These are phyloP conservation scores for Rotaria macrura DNA, from an alignment of 2,888 invertebrate genomes.

Conservation along the genomic window DNA sequence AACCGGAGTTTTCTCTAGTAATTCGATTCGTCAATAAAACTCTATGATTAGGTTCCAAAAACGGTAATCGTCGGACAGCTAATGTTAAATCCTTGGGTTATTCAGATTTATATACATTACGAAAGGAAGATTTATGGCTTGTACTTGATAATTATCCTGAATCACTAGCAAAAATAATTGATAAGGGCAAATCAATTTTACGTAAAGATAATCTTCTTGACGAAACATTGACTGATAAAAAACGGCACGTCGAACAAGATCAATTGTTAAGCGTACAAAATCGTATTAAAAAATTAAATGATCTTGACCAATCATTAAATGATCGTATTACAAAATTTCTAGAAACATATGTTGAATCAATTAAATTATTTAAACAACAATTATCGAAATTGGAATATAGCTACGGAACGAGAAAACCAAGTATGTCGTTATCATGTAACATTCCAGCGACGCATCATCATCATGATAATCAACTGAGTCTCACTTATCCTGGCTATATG, in stretches of 20 bases:
- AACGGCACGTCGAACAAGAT: neutral
- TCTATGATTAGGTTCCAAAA: slow-evolving; percentile 58
- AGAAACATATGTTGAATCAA: neutral
- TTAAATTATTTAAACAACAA: neutral
- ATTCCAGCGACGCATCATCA: neutral
- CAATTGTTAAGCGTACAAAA: neutral
- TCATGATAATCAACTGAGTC: neutral
- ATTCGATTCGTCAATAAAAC: neutral
- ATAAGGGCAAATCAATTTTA: slow-evolving; percentile 54
- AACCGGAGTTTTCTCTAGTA: no score
- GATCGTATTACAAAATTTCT: neutral
- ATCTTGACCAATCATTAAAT: neutral
- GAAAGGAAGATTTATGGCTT: slow-evolving; percentile 56
- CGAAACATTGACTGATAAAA: slow-evolving; percentile 48
- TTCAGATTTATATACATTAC: slow-evolving; percentile 84
- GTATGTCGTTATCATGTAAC: neutral
- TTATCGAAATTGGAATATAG: neutral
- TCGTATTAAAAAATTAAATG: neutral
- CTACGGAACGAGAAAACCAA: slow-evolving; percentile 9
- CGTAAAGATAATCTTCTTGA: slow-evolving; percentile 52
- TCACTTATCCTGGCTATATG: neutral
- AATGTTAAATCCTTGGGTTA: slow-evolving; percentile 66
- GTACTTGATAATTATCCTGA: slow-evolving; percentile 40
- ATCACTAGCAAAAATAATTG: slow-evolving; percentile 35
- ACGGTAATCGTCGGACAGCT: slow-evolving; percentile 82